Evolutionary conservation across 2,797 vertebrate species (phyloP).

Genomic region (Diglossa cyanea): DNA sequence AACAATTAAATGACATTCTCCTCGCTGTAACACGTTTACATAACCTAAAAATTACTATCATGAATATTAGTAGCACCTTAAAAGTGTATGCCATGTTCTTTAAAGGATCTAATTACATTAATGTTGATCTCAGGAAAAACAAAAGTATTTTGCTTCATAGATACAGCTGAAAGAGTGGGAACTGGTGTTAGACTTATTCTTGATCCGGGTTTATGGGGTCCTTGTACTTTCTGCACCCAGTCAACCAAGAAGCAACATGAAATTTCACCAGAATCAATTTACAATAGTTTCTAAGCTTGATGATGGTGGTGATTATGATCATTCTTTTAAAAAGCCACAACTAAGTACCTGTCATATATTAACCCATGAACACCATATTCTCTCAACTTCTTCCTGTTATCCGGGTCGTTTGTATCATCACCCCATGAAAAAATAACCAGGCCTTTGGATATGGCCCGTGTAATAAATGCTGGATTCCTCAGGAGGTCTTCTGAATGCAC

Average conservation of each 20-base stretch:
- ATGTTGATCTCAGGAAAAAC: not conserved
- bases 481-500: slow-evolving; percentile 92
- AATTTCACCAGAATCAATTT: not conserved
- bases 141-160: not conserved
- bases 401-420: slow-evolving; percentile 91
- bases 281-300: not conserved
- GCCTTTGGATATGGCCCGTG: slow-evolving; percentile 88
- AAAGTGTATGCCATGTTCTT: not conserved
- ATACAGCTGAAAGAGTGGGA: not conserved
- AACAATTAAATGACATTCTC: not conserved
- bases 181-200: not conserved
- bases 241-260: not conserved
- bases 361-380: slow-evolving; percentile 91
- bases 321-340: not conserved
- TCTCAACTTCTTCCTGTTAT: slow-evolving; percentile 85
- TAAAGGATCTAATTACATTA: not conserved
- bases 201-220: not conserved
- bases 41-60: not conserved
- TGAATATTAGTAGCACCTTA: not conserved
- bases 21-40: accelerated
- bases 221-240: not conserved
- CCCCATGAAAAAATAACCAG: slow-evolving; percentile 97
- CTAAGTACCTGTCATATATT: slow-evolving; percentile 91
- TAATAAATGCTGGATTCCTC: slow-evolving; percentile 81
- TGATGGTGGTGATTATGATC: not conserved